Conservation (phyloP, 2,888 invertebrate species). For the Mactromeris polynyma region DNA sequence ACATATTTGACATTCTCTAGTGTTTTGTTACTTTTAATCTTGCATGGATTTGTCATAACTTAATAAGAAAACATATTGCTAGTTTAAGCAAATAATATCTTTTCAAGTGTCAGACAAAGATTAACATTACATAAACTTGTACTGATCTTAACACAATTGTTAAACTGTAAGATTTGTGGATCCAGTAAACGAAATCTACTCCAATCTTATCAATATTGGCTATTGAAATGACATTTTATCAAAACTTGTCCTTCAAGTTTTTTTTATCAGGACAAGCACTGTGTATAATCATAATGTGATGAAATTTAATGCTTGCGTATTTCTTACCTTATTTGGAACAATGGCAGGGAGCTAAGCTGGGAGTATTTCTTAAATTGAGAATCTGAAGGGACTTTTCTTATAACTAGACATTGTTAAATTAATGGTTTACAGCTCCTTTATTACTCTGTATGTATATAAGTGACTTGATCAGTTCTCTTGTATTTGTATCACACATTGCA, state of each 20-base stretch:
- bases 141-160: slow-evolving; percentile 7
- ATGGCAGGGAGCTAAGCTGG: too few species aligned
- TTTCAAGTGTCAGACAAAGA: background rate
- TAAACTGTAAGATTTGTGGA: background rate
- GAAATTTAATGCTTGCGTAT: background rate
- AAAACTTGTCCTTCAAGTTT: background rate
- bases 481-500: too few species aligned
- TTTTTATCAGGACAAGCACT: background rate
- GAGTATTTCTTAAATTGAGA: too few species aligned
- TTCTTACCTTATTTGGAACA: too few species aligned
- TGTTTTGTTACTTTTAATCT: background rate
- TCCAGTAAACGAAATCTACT: background rate
- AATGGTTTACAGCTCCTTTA: too few species aligned
- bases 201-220: background rate
- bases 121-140: background rate
- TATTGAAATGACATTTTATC: background rate
- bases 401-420: too few species aligned
- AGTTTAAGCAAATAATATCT: slow-evolving; percentile 12
- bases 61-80: slow-evolving; percentile 6
- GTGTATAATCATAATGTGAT: background rate
- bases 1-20: background rate
- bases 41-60: slow-evolving; percentile 8
- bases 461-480: too few species aligned
- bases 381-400: too few species aligned
- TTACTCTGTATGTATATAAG: too few species aligned